phyloP scores from a whole-genome alignment of 1,140 invertebrate genomes.

The Copidosoma floridanum region DNA sequence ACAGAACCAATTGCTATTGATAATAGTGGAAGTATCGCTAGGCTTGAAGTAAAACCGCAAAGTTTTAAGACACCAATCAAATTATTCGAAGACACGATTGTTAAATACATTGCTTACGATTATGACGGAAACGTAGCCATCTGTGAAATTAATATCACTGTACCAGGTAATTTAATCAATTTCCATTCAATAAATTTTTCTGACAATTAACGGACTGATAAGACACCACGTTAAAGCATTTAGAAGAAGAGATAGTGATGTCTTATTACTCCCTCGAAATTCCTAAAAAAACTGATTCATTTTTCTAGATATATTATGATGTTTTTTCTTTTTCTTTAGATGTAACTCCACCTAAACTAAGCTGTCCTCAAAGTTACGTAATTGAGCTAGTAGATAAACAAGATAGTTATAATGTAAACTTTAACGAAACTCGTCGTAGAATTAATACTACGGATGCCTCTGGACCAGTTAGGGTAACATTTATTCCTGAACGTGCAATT shows the following conservation, averaged over 20 bases:
- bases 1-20: constrained; percentile 89
- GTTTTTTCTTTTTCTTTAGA: constrained; percentile 65
- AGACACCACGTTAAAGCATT: too few species aligned
- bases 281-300: background rate
- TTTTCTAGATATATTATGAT: too few species aligned
- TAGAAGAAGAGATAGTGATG: background rate
- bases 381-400: constrained; percentile 88
- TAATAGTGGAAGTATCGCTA: constrained; percentile 90
- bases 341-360: constrained; percentile 88
- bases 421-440: constrained; percentile 84
- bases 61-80: constrained; percentile 87
- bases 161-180: constrained; percentile 61
- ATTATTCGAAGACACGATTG: constrained; percentile 87
- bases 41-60: constrained; percentile 86
- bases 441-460: constrained; percentile 89
- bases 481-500: constrained; percentile 80
- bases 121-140: constrained; percentile 96
- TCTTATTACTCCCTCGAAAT: background rate
- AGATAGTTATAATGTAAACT: constrained; percentile 87
- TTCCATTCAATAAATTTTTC: background rate
- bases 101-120: constrained; percentile 94
- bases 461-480: constrained; percentile 80
- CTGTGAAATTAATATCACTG: constrained; percentile 93
- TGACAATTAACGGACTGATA: too few species aligned
- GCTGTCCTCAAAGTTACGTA: constrained; percentile 93